Base-by-base conservation (phyloP, 64 coral and sea anemone genomes). In the Montipora capricornis region DNA sequence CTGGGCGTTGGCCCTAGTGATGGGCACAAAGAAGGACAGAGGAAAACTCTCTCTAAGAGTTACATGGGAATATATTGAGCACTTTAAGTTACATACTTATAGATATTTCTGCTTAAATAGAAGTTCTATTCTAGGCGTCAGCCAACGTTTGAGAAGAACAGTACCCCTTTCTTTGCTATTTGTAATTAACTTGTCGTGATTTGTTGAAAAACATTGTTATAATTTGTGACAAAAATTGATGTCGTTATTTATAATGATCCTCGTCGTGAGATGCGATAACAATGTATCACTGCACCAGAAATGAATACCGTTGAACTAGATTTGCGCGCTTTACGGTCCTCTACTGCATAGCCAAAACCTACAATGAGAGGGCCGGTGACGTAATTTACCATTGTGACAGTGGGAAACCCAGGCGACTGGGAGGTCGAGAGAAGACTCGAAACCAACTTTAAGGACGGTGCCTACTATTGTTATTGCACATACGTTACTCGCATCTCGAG, bases 211-310 rank as follows among this genome's bases (percentile, higher is more conserved):
- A 37, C 37, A 37, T 37, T 37, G 37, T 37, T 37, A 37, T n/a
- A 19, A 76, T 76, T 26, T 76, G 74, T 76, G 26, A 76, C 46
- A 76, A 76, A 22, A 11, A 70, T 15, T 26, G 11, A 20, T 76
- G 74, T 76, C 74, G 74, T 76, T 20, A 19, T 76, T 76, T 76
- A 44, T 76, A 70, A 70, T 70, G 20, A 70, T 15, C 67, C 67
- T 70, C 20, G 67, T 70, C 67, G 67, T n/a, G 74, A 11, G 20
- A 26, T 76, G 74, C 45, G 45, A 76, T 76, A 76, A 24, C 67
- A 70, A 70, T 70, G 13, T 70, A 70, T 0, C 67, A 70, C 67
- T 70, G 67, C 67, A 70, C 67, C 20, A 70, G 67, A 22, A 22
- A 70, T 70, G 67, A 70, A 20, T 70, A 70, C 67, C 1, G 13